Conservation (phyloP, 2,888 invertebrate species). For the Embidobia sp. region DNA sequence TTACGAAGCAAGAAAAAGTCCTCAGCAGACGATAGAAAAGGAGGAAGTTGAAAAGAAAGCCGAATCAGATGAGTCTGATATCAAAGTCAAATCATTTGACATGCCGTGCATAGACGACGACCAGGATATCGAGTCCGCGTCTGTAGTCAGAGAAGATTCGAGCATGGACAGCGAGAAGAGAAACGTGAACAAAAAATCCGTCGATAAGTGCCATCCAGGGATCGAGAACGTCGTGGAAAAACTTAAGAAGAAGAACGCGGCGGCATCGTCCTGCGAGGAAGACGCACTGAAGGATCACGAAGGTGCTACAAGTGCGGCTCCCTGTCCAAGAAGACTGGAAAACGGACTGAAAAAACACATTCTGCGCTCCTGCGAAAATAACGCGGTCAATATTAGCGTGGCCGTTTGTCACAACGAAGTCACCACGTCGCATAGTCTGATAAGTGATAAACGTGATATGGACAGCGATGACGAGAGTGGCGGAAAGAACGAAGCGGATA, state of each 20-base stretch:
- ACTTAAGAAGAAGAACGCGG: constrained; percentile 77
- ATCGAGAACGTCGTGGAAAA: constrained; percentile 79
- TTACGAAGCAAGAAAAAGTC: too few relatives aligned
- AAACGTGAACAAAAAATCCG: constrained; percentile 35
- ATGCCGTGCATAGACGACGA: constrained; percentile 79
- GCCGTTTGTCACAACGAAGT: constrained; percentile 33
- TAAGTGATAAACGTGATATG: background rate
- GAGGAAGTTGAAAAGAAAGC: background rate
- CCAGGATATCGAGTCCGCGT: constrained; percentile 67
- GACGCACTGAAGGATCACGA: constrained; percentile 69
- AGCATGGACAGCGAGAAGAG: constrained; percentile 10
- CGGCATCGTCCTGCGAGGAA: constrained; percentile 54
- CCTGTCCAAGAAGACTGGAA: constrained; percentile 67
- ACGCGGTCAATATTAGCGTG: constrained; percentile 61
- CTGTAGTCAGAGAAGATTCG: constrained; percentile 67
- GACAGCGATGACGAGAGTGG: constrained; percentile 9
- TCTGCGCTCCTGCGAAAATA: constrained; percentile 72
- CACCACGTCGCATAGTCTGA: constrained; percentile 18
- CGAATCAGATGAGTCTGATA: background rate
- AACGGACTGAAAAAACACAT: constrained; percentile 75
- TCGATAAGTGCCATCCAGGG: constrained; percentile 74
- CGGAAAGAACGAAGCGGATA: constrained; percentile 32
- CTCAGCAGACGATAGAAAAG: too few relatives aligned
- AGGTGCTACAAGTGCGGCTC: background rate
- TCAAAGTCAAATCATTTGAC: constrained; percentile 74